Evolutionary conservation across 2,113 vertebrate species (phyloP), one percentile per base, ranked within the genome.

Genomic region (Pyrgilauda ruficollis): DNA sequence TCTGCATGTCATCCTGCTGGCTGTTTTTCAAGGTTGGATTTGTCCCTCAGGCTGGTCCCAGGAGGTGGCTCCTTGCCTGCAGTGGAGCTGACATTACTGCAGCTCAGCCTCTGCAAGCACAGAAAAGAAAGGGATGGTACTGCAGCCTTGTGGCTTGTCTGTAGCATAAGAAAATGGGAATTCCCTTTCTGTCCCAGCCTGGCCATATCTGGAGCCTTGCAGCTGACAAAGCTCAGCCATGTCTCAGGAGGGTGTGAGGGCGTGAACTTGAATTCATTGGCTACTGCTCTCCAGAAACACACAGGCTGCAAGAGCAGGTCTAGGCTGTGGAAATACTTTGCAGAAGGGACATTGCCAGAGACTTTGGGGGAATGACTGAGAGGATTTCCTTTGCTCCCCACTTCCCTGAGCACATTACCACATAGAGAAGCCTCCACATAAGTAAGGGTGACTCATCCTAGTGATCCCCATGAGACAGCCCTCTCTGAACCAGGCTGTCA

Each of bases 221-320:
- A 67, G 30, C 10, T 59, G 47, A 27, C 0, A 0, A 37, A 78
- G 59, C 11, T 88, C 0, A 0, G 15, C 50, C 4, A 0, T 9
- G 15, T 59, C 77, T 75, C 0, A 0, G 8, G 49, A 41, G 41
- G 41, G 41, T 41, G 41, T 3, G 23, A 43, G 22, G 37, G 4
- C 46, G 44, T 0, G 4, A 53, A 74, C 15, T 73, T 8, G 3
- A 8, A 37, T 90, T 56, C 82, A 33, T 61, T 7, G 16, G 44
- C 43, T 67, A 3, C 3, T 1, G 14, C 20, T 22, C n/a, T 89
- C 31, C 72, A 77, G 53, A 93, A 76, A 46, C 22, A 91, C 27
- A 28, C 0, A 5, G 15, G 31, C 26, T 87, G 22, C 56, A 41
- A 84, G 74, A 68, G 39, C 35, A 56, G 9, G 19, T 35, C 67